Evolutionary conservation across 2,888 invertebrate species (phyloP), one percentile per base, ranked within the genome.

Genomic region (Pristionchus exspectatus): DNA sequence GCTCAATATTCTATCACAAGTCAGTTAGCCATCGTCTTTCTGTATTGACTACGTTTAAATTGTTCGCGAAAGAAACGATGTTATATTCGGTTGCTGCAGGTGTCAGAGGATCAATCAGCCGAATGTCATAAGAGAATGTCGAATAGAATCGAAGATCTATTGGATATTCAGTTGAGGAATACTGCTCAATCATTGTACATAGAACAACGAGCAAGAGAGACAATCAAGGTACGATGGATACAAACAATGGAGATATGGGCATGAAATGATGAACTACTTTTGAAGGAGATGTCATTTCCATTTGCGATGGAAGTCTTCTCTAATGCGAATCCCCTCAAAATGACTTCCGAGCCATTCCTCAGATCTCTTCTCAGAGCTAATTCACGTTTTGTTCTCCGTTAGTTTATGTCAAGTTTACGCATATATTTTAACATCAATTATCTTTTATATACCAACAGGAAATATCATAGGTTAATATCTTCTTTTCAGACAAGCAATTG

Each of bases 1-100:
- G 59, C 95, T 95, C 90, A 94, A 94, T 90, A 93, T 95, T 84
- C 90, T 95, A 59, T 95, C 95, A 90, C 95, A 95, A 90, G 94
- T 94, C 0, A 14, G 84, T 50, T 50, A 50, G 44, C 9, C 12
- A 9, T 50, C 44, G 44, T 50, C 4, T 50, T 12, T 9, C 44
- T 10, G 1, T 50, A 10, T 50, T 50, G 9, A 50, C 44, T 50
- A 50, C 44, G 12, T 9, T 50, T 50, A 50, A 50, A 50, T 50
- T 50, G 44, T 50, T 16, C 24, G 33, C 9, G 38, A 5, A 66
- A 21, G 27, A 24, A 4, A 2, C n/a, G 14, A 7, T 12, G 10
- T 50, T 50, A 38, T 50, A 50, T 50, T 50, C 44, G 44, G 44
- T 50, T 30, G 10, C 30, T 89, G 24, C 66, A 92, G 90, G 93